Conservation (phyloP, 2,113 vertebrate species). For the Pipra filicauda region DNA sequence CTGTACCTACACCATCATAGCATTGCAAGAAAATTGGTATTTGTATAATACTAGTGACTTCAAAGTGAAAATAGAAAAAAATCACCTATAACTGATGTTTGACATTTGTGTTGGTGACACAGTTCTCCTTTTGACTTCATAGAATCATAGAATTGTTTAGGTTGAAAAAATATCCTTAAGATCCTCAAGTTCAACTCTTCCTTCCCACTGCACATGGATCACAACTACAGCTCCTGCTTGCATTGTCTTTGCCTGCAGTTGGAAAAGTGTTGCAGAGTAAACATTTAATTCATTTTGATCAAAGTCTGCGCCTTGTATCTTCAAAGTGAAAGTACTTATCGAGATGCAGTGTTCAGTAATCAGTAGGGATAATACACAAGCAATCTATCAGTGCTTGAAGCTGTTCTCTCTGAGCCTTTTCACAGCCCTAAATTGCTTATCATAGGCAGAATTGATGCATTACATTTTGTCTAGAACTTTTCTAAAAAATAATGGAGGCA, state of each 20-base stretch:
- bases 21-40: neutral
- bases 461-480: neutral
- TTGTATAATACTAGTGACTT: neutral
- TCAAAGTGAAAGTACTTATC: constrained; percentile 35
- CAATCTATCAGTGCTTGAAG: constrained; percentile 24
- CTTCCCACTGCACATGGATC: neutral
- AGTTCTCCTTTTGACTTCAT: neutral
- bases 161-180: neutral
- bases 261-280: neutral
- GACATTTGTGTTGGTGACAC: neutral
- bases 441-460: neutral
- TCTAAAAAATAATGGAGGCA: neutral
- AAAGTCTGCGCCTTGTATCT: constrained; percentile 18
- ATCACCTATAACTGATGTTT: neutral
- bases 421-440: constrained; percentile 1
- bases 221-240: neutral
- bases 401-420: neutral
- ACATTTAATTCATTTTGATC: constrained; percentile 40
- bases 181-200: neutral
- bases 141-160: neutral
- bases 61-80: neutral
- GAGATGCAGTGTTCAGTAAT: constrained; percentile 40
- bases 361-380: constrained; percentile 27
- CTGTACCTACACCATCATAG: neutral
- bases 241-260: neutral